Evolutionary conservation across 1,140 invertebrate genomes (phyloP).

Genomic region (Diorhabda sublineata): DNA sequence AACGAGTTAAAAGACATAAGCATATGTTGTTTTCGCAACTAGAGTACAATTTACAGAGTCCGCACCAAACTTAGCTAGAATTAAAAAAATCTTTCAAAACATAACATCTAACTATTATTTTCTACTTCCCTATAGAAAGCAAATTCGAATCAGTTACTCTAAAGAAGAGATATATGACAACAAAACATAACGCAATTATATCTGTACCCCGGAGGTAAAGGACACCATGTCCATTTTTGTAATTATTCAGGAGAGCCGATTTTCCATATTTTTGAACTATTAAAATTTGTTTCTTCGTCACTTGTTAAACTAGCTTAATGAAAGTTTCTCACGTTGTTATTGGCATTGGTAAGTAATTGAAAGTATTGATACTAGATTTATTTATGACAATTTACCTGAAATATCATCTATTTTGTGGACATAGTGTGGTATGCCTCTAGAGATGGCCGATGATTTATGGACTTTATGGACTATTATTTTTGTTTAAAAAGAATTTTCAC

Average conservation of each 20-base stretch:
- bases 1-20: too few relatives aligned
- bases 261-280: neutral
- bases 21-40: too few relatives aligned
- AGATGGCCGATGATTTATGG: neutral
- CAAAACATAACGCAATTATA: neutral
- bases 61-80: too few relatives aligned
- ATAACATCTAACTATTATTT: too few relatives aligned
- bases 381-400: neutral
- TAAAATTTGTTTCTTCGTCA: neutral
- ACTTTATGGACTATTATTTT: neutral
- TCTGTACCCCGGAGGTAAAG: neutral
- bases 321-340: neutral
- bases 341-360: neutral
- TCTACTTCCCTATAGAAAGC: too few relatives aligned
- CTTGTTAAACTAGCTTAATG: neutral
- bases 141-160: too few relatives aligned
- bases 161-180: too few relatives aligned
- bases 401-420: neutral
- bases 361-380: neutral
- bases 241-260: neutral
- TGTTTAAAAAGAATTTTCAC: neutral
- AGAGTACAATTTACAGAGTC: too few relatives aligned
- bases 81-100: too few relatives aligned
- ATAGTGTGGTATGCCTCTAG: neutral
- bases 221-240: neutral